Evolutionary conservation across 2,888 invertebrate genomes (phyloP), one percentile per base, ranked within the genome.

Genomic region (Tortricodes alternella): DNA sequence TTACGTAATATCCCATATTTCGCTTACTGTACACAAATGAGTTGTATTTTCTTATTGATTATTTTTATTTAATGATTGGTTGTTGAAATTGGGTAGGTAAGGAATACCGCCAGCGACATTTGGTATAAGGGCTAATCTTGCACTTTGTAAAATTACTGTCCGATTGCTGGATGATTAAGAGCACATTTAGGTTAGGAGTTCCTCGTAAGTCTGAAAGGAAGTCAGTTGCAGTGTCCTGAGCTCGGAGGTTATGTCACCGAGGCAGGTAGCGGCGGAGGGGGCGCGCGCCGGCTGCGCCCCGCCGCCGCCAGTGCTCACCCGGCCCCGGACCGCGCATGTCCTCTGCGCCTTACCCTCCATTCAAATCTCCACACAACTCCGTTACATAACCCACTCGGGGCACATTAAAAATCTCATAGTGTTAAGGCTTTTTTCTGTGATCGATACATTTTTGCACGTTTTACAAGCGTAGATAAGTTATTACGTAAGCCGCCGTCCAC

Each of bases 401-500:
- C 80, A 24, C 41, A 41, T 41, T 41, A 78, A 76, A 73, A 68
- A 79, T 63, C 73, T 76, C 66, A 74, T 85, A 88, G 85, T 85
- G 82, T 79, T 88, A 89, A 89, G 87, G 89, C 89, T 88, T 89
- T 59, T 80, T 81, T 85, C 89, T 89, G 89, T 89, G 89, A 89
- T 89, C 86, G 56, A 85, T 83, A 81, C 61, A 78, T 81, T 87
- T 86, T 88, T 80, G 89, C 88, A 89, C 85, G 75, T 81, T 89
- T 84, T 89, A 85, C 80, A 86, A 73, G 75, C 73, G 71, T 86
- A 84, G 80, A 74, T 83, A 83, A 78, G 79, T 84, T 85, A 85
- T 89, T 89, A 89, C 88, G 83, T 89, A 89, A 89, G 85, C 78
- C 80, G 82, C 89, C 89, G 90, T 89, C 90, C 90, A 89, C 85